Evolutionary conservation across 2,888 invertebrate genomes (phyloP), one percentile per base, ranked within the genome.

Genomic region (Napeogenes inachia): DNA sequence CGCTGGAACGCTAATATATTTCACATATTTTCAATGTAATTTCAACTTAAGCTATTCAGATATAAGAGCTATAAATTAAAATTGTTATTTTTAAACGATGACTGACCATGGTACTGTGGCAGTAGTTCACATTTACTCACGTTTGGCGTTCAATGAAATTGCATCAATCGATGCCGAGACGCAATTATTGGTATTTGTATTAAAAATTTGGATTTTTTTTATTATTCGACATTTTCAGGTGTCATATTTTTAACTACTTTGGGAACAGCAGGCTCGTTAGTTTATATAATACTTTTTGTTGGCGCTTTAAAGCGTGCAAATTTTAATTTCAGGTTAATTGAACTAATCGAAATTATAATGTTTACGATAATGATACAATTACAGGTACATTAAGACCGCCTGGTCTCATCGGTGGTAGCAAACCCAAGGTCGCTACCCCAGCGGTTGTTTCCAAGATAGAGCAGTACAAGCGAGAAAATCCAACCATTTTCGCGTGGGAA

Each of bases 401-500:
- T 38, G 97, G 97, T 21, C 92, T 98, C 73, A 98, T 98, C 73
- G 97, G 98, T 62, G 98, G 98, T 69, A 98, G 97, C 85, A 98
- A 98, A 87, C 98, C 98, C 4, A 98, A 99, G 91, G 99, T 99
- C 64, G 99, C 99, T 62, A 99, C 99, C 42, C 99, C 99, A 32
- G 95, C 97, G 13, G 99, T 99, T 59, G 98, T 99, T 66, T 96
- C 97, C 69, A 99, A 98, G 92, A 99, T 99, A 79, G 99, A 99
- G 88, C 97, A 98, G 86, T 98, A 99, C 93, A 99, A 99, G 91
- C 91, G 98, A 74, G 98, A 99, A 85, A 99, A 99, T 87, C 98
- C 99, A 4, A 99, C 99, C 65, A 98, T 99, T 79, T 99, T 99
- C 85, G 99, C 99, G 56, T 99, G 99, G 99, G 99, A 99, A 92